Conservation (phyloP, 2,797 vertebrate species). For the Sebastes cheni region DNA sequence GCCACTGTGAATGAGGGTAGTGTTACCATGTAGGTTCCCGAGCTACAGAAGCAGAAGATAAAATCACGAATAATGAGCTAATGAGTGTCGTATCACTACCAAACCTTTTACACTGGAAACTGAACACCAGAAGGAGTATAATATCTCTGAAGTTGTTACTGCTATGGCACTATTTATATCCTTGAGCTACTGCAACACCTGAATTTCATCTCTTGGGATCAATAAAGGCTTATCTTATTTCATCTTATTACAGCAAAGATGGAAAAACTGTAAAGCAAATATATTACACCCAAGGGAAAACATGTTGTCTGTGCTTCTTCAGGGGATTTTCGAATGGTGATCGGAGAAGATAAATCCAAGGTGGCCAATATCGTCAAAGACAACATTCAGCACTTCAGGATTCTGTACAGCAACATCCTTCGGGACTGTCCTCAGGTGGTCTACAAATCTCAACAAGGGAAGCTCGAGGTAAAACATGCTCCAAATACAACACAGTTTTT, state of each 20-base stretch:
- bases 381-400: conserved; percentile 89
- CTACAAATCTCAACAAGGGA: conserved; percentile 91
- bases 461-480: conserved; percentile 87
- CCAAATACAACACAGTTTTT: background rate
- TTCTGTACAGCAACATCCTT: conserved; percentile 90
- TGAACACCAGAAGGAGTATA: background rate
- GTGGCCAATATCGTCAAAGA: conserved; percentile 93
- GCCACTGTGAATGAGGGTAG: background rate
- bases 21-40: background rate
- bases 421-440: conserved; percentile 92
- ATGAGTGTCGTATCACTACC: background rate
- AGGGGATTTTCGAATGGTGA: conserved; percentile 97
- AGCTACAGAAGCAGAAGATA: background rate
- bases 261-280: background rate
- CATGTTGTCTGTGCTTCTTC: conserved; percentile 6
- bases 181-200: background rate
- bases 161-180: background rate
- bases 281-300: background rate
- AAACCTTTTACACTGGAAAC: background rate
- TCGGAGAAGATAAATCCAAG: conserved; percentile 94
- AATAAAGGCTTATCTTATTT: background rate
- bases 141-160: background rate
- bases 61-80: background rate
- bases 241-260: background rate
- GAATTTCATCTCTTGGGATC: background rate